Conservation (phyloP, 2,797 vertebrate genomes). For the Balearica regulorum region DNA sequence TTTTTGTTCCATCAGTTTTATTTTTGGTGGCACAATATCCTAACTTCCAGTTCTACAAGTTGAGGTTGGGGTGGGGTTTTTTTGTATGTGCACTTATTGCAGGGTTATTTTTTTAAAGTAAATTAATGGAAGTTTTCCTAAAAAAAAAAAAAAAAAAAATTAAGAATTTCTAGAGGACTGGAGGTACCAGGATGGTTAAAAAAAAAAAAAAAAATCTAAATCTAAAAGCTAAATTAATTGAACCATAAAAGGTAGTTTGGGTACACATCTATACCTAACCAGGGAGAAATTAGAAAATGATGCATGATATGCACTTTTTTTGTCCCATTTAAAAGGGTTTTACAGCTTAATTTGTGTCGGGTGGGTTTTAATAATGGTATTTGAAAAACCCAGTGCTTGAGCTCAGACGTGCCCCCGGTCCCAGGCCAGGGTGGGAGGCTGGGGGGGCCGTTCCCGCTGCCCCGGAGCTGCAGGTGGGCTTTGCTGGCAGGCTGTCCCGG, state of each 20-base stretch:
- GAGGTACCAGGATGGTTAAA: background rate
- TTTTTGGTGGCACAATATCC: slow-evolving; percentile 47
- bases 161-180: background rate
- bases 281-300: background rate
- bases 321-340: background rate
- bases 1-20: slow-evolving; percentile 63
- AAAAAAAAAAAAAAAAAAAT: background rate
- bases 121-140: background rate
- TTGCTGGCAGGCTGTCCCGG: background rate
- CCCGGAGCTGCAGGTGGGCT: background rate
- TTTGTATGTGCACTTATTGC: background rate
- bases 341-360: background rate
- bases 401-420: background rate
- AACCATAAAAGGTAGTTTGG: background rate
- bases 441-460: background rate
- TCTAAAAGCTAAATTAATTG: background rate
- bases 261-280: background rate
- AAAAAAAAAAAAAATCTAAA: background rate
- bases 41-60: slow-evolving; percentile 5
- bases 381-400: background rate
- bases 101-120: background rate
- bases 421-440: background rate
- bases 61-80: background rate
- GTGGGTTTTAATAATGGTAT: background rate
- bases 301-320: background rate